Evolutionary conservation across 2,797 vertebrate genomes (phyloP).

Genomic region (Hypotaenidia philippensis): DNA sequence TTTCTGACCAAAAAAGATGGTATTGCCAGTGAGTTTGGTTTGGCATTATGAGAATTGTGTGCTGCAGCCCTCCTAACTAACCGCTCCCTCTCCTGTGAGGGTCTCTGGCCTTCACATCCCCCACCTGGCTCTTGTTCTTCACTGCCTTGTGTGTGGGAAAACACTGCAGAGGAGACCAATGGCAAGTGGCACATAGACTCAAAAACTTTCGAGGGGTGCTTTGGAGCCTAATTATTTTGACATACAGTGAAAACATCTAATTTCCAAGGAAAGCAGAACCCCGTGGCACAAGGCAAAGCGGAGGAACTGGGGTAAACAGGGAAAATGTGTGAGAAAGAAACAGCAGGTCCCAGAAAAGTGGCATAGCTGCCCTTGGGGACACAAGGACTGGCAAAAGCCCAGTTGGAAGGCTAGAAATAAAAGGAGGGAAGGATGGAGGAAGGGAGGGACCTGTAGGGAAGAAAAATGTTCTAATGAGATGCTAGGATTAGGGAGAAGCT

Average conservation of each 20-base stretch:
- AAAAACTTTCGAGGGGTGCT: neutral
- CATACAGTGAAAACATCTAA: neutral
- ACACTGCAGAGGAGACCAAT: neutral
- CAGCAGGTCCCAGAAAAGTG: neutral
- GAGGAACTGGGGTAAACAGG: neutral
- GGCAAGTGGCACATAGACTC: neutral
- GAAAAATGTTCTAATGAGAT: neutral
- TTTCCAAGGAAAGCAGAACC: neutral
- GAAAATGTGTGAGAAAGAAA: neutral
- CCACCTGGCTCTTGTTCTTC: neutral
- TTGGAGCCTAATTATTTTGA: neutral
- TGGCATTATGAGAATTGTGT: neutral
- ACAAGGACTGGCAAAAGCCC: neutral
- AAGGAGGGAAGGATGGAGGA: neutral
- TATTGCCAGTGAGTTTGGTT: neutral
- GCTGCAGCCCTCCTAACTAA: neutral
- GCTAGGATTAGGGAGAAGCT: no score
- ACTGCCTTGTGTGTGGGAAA: neutral
- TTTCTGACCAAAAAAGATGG: neutral
- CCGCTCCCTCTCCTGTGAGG: neutral
- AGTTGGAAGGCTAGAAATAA: neutral
- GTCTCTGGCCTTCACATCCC: neutral
- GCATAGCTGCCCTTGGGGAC: accelerated
- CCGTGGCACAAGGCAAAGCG: no score
- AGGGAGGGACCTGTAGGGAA: no score